Percentiles rank a stretch among this genome's conserved stretches.
Evolutionary conservation across 2,113 vertebrate genomes (phyloP).

Genomic region (Ailurus styani): DNA sequence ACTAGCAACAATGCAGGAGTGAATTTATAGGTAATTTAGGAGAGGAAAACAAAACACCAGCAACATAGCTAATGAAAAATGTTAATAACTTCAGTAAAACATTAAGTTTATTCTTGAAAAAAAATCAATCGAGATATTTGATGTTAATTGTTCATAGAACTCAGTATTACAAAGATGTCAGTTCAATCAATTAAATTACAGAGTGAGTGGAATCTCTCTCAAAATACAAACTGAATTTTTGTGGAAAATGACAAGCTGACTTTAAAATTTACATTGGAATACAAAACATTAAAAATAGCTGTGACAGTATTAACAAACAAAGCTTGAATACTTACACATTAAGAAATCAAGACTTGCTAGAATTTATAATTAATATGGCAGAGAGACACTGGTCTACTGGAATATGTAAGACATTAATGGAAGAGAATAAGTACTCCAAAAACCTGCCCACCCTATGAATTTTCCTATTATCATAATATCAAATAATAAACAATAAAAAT

Average conservation of each 20-base stretch:
- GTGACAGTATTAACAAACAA: not conserved
- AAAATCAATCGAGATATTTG: not conserved
- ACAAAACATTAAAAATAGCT: not conserved
- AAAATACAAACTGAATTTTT: not conserved
- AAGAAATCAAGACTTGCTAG: not conserved
- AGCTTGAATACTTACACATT: not conserved
- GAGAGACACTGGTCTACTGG: not conserved
- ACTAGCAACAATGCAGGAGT: not conserved
- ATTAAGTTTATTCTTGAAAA: not conserved
- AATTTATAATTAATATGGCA: not conserved
- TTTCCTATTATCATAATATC: not conserved
- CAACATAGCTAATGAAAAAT: not conserved
- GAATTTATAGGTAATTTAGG: not conserved
- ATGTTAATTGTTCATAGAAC: not conserved
- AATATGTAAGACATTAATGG: not conserved
- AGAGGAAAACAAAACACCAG: not conserved
- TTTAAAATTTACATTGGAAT: not conserved
- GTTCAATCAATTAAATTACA: not conserved
- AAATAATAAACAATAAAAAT: not conserved
- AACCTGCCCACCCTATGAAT: not conserved
- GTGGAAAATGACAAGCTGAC: not conserved
- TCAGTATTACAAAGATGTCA: not conserved
- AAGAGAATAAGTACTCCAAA: not conserved
- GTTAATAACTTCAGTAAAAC: not conserved
- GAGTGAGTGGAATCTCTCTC: not conserved